A percentile compares a stretch with the other conserved stretches of the same genome.
Conservation (phyloP, 92 coral and sea anemone species). For the Heliopora coerulea region DNA sequence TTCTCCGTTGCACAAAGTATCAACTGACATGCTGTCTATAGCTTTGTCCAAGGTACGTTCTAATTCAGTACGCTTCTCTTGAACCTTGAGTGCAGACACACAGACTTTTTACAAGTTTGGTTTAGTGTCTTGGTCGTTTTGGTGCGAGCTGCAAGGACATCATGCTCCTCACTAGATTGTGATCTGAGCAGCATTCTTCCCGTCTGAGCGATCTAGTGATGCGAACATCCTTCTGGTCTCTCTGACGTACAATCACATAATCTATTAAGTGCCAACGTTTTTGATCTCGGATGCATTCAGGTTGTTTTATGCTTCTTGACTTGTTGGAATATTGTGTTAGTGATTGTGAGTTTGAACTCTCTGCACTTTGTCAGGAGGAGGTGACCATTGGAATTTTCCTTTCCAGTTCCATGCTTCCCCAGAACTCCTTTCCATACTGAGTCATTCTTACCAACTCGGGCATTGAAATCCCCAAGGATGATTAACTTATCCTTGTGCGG, state of each 20-base stretch:
- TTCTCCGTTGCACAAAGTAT: too few relatives aligned
- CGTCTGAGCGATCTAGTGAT: too few relatives aligned
- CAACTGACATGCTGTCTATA: too few relatives aligned
- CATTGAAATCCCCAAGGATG: slow-evolving; percentile 16
- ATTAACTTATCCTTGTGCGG: background rate
- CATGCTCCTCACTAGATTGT: too few relatives aligned
- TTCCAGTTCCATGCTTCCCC: background rate
- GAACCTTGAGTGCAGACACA: too few relatives aligned
- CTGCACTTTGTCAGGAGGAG: background rate
- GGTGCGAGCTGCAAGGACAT: too few relatives aligned
- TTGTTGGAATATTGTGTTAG: slow-evolving; percentile 45
- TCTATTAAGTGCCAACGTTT: slow-evolving; percentile 28
- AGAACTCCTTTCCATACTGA: background rate
- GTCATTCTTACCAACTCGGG: slow-evolving; percentile 5
- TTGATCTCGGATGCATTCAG: slow-evolving; percentile 36
- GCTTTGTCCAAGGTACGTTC: too few relatives aligned
- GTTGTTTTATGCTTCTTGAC: slow-evolving; percentile 22
- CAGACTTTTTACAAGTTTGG: too few relatives aligned
- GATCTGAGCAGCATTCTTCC: too few relatives aligned
- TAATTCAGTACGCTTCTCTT: too few relatives aligned
- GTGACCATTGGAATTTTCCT: background rate
- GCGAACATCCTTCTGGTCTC: background rate
- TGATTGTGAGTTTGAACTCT: slow-evolving; percentile 2
- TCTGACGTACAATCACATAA: slow-evolving; percentile 3
- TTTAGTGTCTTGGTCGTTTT: too few relatives aligned